These are phyloP conservation scores for Polymixis lichenea DNA, from an alignment of 2,888 invertebrate species.

Conservation along the genomic window DNA sequence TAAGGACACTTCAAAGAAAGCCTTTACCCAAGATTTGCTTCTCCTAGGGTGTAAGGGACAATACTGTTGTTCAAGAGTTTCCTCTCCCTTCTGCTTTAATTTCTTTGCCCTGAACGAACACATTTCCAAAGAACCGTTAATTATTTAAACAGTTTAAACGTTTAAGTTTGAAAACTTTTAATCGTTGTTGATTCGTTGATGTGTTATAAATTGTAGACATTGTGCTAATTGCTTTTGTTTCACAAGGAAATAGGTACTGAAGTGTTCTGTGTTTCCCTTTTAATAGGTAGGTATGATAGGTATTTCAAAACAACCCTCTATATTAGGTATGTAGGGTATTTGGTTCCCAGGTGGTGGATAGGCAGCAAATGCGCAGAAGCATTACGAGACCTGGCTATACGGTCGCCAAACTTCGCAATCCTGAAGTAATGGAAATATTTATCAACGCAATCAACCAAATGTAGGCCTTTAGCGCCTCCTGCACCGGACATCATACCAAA, in stretches of 20 bases:
- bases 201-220: slow-evolving; percentile 59
- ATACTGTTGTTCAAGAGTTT: background rate
- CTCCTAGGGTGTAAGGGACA: background rate
- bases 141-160: slow-evolving; percentile 50
- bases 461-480: no score
- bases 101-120: background rate
- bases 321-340: background rate
- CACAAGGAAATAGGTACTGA: background rate
- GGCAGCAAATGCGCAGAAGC: background rate
- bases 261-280: background rate
- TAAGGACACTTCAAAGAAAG: background rate
- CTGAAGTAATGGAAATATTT: no score
- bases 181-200: slow-evolving; percentile 56
- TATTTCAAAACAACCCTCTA: background rate
- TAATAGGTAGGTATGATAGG: background rate
- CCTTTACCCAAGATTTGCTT: background rate
- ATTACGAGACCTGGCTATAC: background rate
- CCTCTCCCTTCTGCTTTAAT: background rate
- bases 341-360: background rate
- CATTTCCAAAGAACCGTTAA: slow-evolving; percentile 18
- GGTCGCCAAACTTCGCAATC: background rate
- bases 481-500: no score
- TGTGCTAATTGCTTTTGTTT: slow-evolving; percentile 55
- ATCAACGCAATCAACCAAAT: no score
- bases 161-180: slow-evolving; percentile 52